phyloP scores from a whole-genome alignment of 1,140 invertebrate genomes.

The Lordiphosa collinella region DNA sequence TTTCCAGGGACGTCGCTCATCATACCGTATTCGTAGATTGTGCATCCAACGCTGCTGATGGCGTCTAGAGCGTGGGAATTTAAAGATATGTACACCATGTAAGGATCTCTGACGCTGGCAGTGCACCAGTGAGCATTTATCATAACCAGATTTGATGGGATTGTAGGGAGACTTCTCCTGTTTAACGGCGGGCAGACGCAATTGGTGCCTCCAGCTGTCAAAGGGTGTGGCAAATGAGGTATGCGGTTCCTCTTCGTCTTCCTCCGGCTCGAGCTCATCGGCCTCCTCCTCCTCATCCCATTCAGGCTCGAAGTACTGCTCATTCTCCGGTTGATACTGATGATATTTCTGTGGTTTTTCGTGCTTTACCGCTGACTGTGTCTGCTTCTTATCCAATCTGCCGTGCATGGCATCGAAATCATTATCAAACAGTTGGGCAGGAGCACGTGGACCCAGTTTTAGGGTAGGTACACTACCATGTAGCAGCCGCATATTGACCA shows the following conservation, averaged over 20 bases:
- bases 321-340: background rate
- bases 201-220: slow-evolving; percentile 21
- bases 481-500: slow-evolving; percentile 48
- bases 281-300: slow-evolving; percentile 20
- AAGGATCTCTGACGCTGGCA: slow-evolving; percentile 53
- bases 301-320: background rate
- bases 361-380: slow-evolving; percentile 3
- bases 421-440: slow-evolving; percentile 42
- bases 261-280: slow-evolving; percentile 26
- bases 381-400: slow-evolving; percentile 30
- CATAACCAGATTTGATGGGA: slow-evolving; percentile 58
- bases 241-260: slow-evolving; percentile 7
- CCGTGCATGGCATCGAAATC: slow-evolving; percentile 42
- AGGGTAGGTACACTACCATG: slow-evolving; percentile 69
- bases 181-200: slow-evolving; percentile 26
- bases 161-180: slow-evolving; percentile 33
- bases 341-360: background rate
- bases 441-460: slow-evolving; percentile 53
- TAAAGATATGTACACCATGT: slow-evolving; percentile 62
- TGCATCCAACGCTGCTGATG: slow-evolving; percentile 64
- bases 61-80: slow-evolving; percentile 45
- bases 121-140: slow-evolving; percentile 56
- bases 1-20: slow-evolving; percentile 58
- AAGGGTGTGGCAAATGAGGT: background rate
- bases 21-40: slow-evolving; percentile 55